Conservation (phyloP, 2,113 vertebrate genomes). For the Gasterosteus nipponicus region DNA sequence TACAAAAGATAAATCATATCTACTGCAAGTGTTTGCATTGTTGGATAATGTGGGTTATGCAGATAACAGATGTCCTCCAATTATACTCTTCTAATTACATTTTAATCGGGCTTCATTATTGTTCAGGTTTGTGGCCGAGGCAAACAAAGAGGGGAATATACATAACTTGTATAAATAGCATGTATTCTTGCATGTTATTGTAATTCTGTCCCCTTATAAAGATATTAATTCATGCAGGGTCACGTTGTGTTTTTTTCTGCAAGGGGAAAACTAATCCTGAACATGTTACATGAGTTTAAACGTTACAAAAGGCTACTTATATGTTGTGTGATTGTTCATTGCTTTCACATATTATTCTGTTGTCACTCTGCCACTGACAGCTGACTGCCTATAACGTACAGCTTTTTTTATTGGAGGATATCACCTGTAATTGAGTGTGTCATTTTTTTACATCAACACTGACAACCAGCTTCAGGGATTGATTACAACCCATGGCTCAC, state of each 20-base stretch:
- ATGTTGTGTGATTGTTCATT: not conserved
- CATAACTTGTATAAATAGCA: slow-evolving; percentile 41
- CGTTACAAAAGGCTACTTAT: not conserved
- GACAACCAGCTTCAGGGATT: slow-evolving; percentile 38
- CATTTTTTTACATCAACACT: slow-evolving; percentile 18
- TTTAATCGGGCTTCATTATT: slow-evolving; percentile 70
- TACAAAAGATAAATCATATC: slow-evolving; percentile 34
- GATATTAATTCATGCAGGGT: slow-evolving; percentile 3
- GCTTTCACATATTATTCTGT: not conserved
- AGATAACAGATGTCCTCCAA: slow-evolving; percentile 74
- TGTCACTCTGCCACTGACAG: not conserved
- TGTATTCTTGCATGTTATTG: slow-evolving; percentile 13
- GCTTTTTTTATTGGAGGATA: slow-evolving; percentile 11
- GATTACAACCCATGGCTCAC: slow-evolving; percentile 37
- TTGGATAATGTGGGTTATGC: slow-evolving; percentile 54
- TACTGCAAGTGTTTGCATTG: slow-evolving; percentile 36
- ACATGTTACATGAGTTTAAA: not conserved
- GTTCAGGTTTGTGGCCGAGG: slow-evolving; percentile 58
- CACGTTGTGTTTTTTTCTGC: not conserved
- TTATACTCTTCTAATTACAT: slow-evolving; percentile 69
- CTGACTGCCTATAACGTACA: slow-evolving; percentile 13
- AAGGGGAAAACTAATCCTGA: not conserved
- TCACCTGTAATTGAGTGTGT: not conserved
- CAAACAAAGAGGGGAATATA: slow-evolving; percentile 49
- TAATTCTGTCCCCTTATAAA: slow-evolving; percentile 24